Evolutionary conservation across 2,113 vertebrate genomes (phyloP), one percentile per base, ranked within the genome.

Genomic region (Acrocephalus arundinaceus): DNA sequence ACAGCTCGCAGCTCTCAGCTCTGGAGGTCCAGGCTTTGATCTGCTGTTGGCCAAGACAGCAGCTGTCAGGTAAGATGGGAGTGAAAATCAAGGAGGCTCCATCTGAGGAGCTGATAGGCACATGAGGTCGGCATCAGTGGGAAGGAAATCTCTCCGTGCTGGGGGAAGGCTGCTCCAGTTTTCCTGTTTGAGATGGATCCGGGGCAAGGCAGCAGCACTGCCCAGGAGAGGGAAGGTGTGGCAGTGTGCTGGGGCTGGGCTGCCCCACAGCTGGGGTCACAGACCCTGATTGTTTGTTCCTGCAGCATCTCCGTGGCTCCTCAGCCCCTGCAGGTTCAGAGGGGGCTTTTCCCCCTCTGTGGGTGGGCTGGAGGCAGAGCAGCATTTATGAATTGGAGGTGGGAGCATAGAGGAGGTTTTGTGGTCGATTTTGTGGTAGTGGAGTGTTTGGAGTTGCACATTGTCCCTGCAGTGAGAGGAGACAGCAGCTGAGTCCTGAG

Each of bases 141-240:
- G 83, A 48, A 48, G 61, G 7, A 76, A 57, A 65, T 54, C 48
- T 45, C 59, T 27, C 9, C 4, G 0, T 30, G 8, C 27, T 27
- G 21, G 20, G 73, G 65, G 68, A 54, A 48, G 62, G 55, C 72
- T 33, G 83, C 76, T 93, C 46, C 39, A 1, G 37, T 14, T 59
- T 0, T 39, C 37, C 37, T 39, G 30, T 25, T 67, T 24, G 57
- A 30, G 83, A 2, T 33, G 31, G 35, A 33, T 33, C 30, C 0
- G 2, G 70, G 81, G 6, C 17, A 49, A 6, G 0, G 1, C 48
- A 28, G 13, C 54, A 27, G 39, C 0, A 0, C 27, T 59, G 57
- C 25, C 73, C 0, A 0, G 2, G 77, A 13, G 35, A 19, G 58
- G 63, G 65, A 15, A 28, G 45, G 3, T 30, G 51, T 15, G 0